These are phyloP conservation scores for Microctonus hyperodae DNA, from an alignment of 2,888 invertebrate genomes.

Conservation along the genomic window DNA sequence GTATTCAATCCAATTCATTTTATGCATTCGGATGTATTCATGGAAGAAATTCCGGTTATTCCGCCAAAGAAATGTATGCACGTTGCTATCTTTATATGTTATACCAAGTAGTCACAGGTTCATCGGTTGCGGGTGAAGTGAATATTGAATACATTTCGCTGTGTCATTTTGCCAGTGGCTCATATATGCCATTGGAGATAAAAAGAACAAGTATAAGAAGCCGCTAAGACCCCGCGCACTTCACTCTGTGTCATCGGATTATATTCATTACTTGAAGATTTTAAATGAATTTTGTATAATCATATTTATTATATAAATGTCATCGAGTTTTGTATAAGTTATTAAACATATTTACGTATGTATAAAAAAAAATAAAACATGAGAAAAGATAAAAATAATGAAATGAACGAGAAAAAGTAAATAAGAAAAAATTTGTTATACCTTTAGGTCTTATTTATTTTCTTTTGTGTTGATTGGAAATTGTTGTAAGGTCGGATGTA, in stretches of 20 bases:
- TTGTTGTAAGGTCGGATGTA: neutral
- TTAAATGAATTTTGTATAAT: constrained; percentile 19
- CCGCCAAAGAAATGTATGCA: constrained; percentile 27
- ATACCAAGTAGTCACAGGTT: constrained; percentile 16
- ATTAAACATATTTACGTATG: too few relatives aligned
- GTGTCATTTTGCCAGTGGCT: constrained; percentile 21
- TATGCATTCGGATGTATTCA: neutral
- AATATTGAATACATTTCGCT: constrained; percentile 19
- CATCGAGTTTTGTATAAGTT: neutral
- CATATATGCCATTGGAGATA: neutral
- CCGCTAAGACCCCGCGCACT: neutral
- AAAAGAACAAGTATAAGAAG: neutral
- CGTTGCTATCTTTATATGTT: constrained; percentile 19
- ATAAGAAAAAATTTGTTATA: neutral
- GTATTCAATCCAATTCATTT: neutral
- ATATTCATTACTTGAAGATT: constrained; percentile 38
- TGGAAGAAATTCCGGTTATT: constrained; percentile 28
- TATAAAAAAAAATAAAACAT: neutral
- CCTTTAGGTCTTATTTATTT: neutral
- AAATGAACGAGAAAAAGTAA: too few relatives aligned
- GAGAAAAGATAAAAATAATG: neutral
- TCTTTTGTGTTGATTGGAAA: neutral
- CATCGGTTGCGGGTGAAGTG: neutral
- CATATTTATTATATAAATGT: neutral
- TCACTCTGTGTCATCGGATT: constrained; percentile 26